Evolutionary conservation across 2,888 invertebrate species (phyloP), one percentile per base, ranked within the genome.

Genomic region (Leptarthrus brevirostris): DNA sequence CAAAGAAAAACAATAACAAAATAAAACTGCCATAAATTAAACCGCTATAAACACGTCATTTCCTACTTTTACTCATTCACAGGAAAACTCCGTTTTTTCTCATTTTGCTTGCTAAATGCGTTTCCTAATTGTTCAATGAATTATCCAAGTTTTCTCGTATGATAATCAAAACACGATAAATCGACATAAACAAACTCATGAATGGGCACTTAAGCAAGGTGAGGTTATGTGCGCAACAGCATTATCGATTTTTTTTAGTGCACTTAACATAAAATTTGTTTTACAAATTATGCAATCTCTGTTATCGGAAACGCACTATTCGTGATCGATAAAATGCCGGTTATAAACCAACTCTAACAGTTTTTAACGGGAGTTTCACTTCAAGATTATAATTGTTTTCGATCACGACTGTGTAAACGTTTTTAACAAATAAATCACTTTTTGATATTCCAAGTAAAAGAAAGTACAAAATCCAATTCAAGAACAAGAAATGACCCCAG

Each of bases 1-100:
- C 16, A 5, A 8, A 16, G 54, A 10, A 30, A 56, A 56, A 61
- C 36, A 61, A 61, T 22, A 61, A 61, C 16, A 61, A 40, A 36
- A 61, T 30, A 61, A 61, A 61, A 40, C 36, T 40, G 22, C 22
- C 61, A 66, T 16, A 44, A n/a, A n/a, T n/a, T n/a, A n/a, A 47
- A 47, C 16, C 26, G 66, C 66, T 66, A 66, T 66, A 66, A 66
- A 49, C 66, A 24, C 66, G 47, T 24, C 66, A 66, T 66, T 66
- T 66, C 66, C 66, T 49, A 26, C 36, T 24, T 10, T 16, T 12
- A 47, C n/a, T 47, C 47, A 22, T 16, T 66, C 66, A 49, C 44
- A 47, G 12, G 66, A 16, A 66, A 14, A 20, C 44, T n/a, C 4
- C 10, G 6, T 24, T 24, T 61, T 14, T 47, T 16, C n/a, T 47